phyloP scores from a whole-genome alignment of 2,888 invertebrate species.

The Philereme vetulata region DNA sequence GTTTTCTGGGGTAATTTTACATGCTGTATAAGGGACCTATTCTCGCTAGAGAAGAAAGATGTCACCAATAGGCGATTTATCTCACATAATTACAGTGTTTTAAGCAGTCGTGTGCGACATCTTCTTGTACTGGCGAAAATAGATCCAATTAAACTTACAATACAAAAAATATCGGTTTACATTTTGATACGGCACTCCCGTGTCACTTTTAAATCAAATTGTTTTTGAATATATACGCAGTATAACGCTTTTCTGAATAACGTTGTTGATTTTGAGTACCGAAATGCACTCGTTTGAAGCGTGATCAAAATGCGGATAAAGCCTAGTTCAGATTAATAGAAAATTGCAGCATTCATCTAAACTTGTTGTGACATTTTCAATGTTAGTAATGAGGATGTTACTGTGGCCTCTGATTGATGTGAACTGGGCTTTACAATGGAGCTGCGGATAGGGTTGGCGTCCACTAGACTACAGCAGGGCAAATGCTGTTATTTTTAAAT shows the following conservation, averaged over 20 bases:
- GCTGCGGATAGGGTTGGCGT: slow-evolving; percentile 7
- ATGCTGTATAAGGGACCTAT: too few relatives aligned
- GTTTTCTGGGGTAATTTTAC: too few relatives aligned
- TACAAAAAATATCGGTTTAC: too few relatives aligned
- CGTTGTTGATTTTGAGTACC: slow-evolving; percentile 2
- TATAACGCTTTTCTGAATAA: slow-evolving; percentile 12
- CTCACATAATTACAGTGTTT: too few relatives aligned
- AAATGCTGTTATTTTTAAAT: background rate
- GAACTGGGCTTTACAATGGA: slow-evolving; percentile 19
- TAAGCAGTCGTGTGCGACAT: too few relatives aligned
- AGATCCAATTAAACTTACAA: too few relatives aligned
- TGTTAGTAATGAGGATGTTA: slow-evolving; percentile 3
- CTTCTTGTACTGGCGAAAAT: too few relatives aligned
- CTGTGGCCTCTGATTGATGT: slow-evolving; percentile 9
- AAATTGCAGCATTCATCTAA: background rate
- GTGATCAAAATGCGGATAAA: slow-evolving; percentile 19
- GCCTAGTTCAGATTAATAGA: slow-evolving; percentile 14
- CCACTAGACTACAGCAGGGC: slow-evolving; percentile 1
- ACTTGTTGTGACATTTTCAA: slow-evolving; percentile 7
- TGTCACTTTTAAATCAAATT: too few relatives aligned
- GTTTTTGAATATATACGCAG: background rate
- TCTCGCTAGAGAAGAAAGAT: too few relatives aligned
- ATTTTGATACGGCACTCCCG: too few relatives aligned
- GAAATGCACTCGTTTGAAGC: slow-evolving; percentile 14
- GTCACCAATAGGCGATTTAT: too few relatives aligned